These are phyloP conservation scores for Gymnobelideus leadbeateri DNA, from an alignment of 2,113 vertebrate species.

Conservation along the genomic window DNA sequence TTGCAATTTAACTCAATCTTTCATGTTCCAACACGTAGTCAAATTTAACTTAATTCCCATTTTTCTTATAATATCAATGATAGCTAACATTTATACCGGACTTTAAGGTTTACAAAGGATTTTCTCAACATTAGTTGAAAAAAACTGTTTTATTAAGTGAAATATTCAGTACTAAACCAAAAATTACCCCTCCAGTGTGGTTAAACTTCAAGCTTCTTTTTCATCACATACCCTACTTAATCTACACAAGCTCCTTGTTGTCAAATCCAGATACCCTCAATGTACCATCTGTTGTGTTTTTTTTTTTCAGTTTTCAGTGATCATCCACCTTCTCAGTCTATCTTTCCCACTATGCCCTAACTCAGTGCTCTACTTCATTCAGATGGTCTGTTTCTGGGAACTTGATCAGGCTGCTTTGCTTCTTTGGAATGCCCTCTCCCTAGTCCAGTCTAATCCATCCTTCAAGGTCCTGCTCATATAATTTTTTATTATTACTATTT, in stretches of 20 bases:
- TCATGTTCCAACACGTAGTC: background rate
- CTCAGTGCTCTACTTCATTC: background rate
- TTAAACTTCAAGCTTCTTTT: background rate
- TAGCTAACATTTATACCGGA: background rate
- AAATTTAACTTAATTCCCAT: background rate
- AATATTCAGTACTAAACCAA: background rate
- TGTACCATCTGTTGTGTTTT: no score
- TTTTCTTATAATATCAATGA: background rate
- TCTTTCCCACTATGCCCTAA: background rate
- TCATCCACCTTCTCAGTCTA: background rate
- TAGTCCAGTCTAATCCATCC: background rate
- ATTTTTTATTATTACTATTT: no score
- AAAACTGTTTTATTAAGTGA: background rate
- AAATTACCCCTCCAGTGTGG: background rate
- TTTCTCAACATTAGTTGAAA: background rate
- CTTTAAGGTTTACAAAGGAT: background rate
- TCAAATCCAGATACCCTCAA: background rate
- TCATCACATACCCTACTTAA: background rate
- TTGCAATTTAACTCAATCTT: background rate
- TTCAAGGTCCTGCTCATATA: background rate
- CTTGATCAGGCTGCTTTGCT: background rate
- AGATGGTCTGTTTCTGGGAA: background rate
- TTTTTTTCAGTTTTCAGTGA: background rate
- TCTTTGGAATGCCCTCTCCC: background rate
- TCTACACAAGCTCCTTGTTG: background rate